Base-by-base conservation (phyloP, 2,113 vertebrate species). In the Neopipo cinnamomea region DNA sequence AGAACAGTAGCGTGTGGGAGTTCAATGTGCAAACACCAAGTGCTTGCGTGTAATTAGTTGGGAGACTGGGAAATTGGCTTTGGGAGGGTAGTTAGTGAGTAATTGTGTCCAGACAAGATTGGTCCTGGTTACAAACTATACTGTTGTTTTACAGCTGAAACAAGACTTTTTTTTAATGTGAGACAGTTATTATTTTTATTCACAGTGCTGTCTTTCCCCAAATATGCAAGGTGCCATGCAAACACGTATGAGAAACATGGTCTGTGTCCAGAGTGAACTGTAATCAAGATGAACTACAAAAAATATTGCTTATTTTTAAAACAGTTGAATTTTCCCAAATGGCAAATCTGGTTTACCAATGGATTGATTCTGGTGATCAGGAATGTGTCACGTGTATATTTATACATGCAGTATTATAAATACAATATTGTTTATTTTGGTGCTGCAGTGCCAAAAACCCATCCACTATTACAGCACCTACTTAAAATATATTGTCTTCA, bases 21-120 rank as follows among this genome's bases (percentile, higher is more conserved):
- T 81, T 94, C 31, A 49, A 35, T 13, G 49, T 85, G 52, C 67
- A 92, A 89, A 80, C 42, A 73, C 37, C 7, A 59, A 83, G 16
- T 37, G 4, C 42, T 65, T 84, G 52, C 59, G 59, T 75, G 56
- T 85, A 96, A 90, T 92, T 95, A 89, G 55, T 42, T 90, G 81
- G 71, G 77, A 97, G 91, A 74, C 92, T 93, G 81, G 87, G 73
- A 89, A 77, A 96, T 89, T 93, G 28, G 86, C 62, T 92, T 86
- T 94, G 74, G 52, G 75, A 92, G 84, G 49, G 62, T 84, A 91
- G 82, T 89, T 95, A 91, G 88, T 82, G 93, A 71, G 52, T 96
- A 94, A 93, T 91, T 91, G 56, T 93, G 80, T 56, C 88, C 96
- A 93, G 72, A 88, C 70, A 63, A 72, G 35, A 59, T 86, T 94